Evolutionary conservation across 2,113 vertebrate species (phyloP).

Genomic region (Crypturellus undulatus): DNA sequence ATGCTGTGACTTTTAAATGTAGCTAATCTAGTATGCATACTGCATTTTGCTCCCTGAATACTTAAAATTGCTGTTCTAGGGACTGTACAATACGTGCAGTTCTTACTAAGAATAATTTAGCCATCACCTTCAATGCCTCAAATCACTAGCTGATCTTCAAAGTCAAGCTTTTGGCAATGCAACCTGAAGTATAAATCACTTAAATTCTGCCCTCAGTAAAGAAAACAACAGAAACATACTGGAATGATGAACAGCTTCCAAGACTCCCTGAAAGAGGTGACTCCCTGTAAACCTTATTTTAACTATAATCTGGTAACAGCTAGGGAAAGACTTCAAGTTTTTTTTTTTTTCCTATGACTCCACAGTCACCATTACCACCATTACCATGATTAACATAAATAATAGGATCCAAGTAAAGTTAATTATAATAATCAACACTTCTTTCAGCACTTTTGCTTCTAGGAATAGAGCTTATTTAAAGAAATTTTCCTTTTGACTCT

Average conservation of each 20-base stretch:
- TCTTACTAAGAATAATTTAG: slow-evolving; percentile 37
- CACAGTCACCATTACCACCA: slow-evolving; percentile 17
- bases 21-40: slow-evolving; percentile 8
- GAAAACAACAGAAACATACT: neutral
- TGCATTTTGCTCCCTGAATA: slow-evolving; percentile 35
- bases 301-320: slow-evolving; percentile 8
- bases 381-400: slow-evolving; percentile 43
- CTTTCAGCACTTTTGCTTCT: neutral
- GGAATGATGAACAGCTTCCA: neutral
- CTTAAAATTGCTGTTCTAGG: neutral
- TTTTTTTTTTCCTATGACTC: slow-evolving; percentile 4
- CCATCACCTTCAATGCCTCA: neutral
- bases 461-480: slow-evolving; percentile 2
- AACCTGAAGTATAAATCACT: slow-evolving; percentile 10
- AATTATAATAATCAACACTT: slow-evolving; percentile 55
- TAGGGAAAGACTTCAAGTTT: neutral
- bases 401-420: slow-evolving; percentile 39
- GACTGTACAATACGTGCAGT: neutral
- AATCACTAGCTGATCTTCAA: slow-evolving; percentile 11
- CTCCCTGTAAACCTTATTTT: slow-evolving; percentile 7
- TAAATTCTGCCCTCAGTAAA: slow-evolving; percentile 9
- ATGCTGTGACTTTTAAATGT: neutral
- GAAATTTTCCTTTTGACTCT: slow-evolving; percentile 13
- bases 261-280: neutral
- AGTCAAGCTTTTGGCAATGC: slow-evolving; percentile 30